phyloP scores from a whole-genome alignment of 2,113 vertebrate species.

The Sprattus sprattus region DNA sequence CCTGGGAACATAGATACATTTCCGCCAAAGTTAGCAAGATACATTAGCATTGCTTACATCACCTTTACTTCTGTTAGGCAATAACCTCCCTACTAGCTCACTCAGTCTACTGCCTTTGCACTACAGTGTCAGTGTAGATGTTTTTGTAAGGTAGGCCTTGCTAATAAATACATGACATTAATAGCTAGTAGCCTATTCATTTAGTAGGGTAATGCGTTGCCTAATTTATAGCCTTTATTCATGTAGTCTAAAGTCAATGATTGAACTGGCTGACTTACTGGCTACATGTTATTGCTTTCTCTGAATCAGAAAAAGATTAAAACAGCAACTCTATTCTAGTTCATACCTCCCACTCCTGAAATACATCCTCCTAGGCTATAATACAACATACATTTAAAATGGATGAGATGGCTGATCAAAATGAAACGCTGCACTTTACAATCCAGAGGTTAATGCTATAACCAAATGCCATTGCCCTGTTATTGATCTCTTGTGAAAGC shows the following conservation, averaged over 20 bases:
- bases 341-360: neutral
- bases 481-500: neutral
- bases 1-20: no score
- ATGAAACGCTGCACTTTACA: neutral
- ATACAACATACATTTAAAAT: neutral
- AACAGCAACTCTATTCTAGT: neutral
- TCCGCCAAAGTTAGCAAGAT: neutral
- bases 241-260: neutral
- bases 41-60: neutral
- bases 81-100: neutral
- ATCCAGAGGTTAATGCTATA: neutral
- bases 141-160: neutral
- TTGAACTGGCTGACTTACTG: neutral
- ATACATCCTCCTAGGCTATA: neutral
- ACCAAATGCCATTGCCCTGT: neutral
- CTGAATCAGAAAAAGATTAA: neutral
- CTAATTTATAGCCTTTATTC: neutral
- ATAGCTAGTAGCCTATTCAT: neutral
- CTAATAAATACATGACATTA: neutral
- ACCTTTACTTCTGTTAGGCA: no score
- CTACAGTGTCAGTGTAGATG: neutral
- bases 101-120: neutral
- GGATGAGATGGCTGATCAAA: neutral
- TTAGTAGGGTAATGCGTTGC: neutral
- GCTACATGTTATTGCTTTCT: neutral